Base-by-base conservation (phyloP, 2,888 invertebrate species). In the Diplolepis rosae region DNA sequence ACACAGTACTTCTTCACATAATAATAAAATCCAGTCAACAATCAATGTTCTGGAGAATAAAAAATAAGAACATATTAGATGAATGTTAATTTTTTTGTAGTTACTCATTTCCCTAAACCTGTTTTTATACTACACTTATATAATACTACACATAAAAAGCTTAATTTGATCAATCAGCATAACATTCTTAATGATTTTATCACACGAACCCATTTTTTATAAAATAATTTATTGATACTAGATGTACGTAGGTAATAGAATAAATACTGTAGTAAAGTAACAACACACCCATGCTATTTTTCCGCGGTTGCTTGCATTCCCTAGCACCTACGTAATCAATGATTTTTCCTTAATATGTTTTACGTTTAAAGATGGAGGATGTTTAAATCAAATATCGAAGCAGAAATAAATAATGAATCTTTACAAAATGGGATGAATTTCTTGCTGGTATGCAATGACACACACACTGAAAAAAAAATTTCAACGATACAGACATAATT, bases 231-330 rank as follows among this genome's bases (percentile, higher is more conserved):
- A 54, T 54, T 18, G 32, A 32, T 32, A 54, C 54, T 30, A 32
- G 18, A 54, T n/a, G 18, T 54, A 54, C 30, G 54, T 28, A 54
- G 28, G 54, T 32, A 54, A 54, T 54, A 18, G 22, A 54, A 54
- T 54, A 32, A 54, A 54, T 54, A 54, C 30, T 54, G 32, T 54
- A 18, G 54, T 13, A 54, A 54, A 54, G 54, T 32, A 32, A 54
- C 30, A 54, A 30, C 54, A 18, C 54, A 54, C 54, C 54, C 54
- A 54, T 54, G 54, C 11, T 32, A 54, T 54, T 32, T 54, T 54
- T 54, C 54, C 32, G 22, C 15, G 32, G 54, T 54, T 54, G 54
- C 54, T 54, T 32, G 54, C 54, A 54, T 54, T 54, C 54, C 30
- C 30, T 32, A 11, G 54, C 54, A 54, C 54, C 54, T 18, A 54